Base-by-base conservation (phyloP, 2,888 invertebrate genomes). In the Pseudanteris insignis region DNA sequence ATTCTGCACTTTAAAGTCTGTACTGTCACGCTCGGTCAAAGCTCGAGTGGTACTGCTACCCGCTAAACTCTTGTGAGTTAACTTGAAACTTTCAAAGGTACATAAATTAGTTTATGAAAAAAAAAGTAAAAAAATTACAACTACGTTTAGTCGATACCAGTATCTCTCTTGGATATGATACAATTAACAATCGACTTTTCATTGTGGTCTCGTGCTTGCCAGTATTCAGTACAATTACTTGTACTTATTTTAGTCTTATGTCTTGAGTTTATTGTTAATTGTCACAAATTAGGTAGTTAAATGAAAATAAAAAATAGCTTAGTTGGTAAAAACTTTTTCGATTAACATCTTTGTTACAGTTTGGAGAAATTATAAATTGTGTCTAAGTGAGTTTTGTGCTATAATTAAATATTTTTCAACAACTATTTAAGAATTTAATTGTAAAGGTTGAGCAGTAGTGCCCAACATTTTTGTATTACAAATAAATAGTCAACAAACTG, bases 31-130 rank as follows among this genome's bases (percentile, higher is more conserved):
- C 73, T 75, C 69, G 57, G 66, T 65, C 67, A 66, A 67, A 68
- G 70, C 68, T 76, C 71, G 76, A 77, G 76, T 77, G 77, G 77
- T 72, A 77, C 74, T 73, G 70, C 75, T 75, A 74, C 71, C 72
- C 76, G 67, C 76, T 70, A 66, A 73, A 70, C 70, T 73, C 70
- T 67, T 26, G 21, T 24, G 25, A 48, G 21, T 47, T 53, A 41
- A 50, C 53, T 61, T 60, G 55, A 61, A 50, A 64, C 55, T 54
- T 63, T 46, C 37, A 55, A 55, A 62, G 63, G 44, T 44, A 55
- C 54, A 67, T 63, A 67, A 65, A 65, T 65, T 65, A 62, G 58
- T 58, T 34, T 32, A 50, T 47, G 47, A 54, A 64, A 58, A 44
- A 47, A 29, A 44, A 30, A 29, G n/a, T n/a, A 25, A 48, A 54